Evolutionary conservation across 2,113 vertebrate genomes (phyloP).

Genomic region (Picathartes gymnocephalus): DNA sequence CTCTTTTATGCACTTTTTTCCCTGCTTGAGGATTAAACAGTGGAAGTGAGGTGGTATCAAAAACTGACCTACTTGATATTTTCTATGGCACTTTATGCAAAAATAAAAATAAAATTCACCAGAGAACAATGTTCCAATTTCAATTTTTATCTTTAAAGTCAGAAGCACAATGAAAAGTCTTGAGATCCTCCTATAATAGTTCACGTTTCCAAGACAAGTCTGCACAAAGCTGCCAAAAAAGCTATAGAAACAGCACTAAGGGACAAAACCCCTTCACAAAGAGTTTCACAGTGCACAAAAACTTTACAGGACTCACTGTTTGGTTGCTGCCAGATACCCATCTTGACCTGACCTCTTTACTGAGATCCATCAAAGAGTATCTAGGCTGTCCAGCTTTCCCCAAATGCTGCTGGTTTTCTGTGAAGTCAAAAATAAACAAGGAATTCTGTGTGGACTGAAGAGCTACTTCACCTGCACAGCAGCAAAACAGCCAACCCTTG

Average conservation of each 20-base stretch:
- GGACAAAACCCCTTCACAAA: background rate
- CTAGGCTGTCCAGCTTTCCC: background rate
- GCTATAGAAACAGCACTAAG: background rate
- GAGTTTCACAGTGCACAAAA: background rate
- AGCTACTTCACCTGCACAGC: background rate
- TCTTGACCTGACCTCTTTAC: background rate
- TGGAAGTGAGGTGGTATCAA: background rate
- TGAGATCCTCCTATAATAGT: accelerated
- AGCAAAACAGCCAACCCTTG: background rate
- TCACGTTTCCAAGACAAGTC: background rate
- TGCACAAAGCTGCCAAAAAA: background rate
- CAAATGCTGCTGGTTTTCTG: background rate
- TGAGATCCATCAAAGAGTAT: background rate
- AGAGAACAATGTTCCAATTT: background rate
- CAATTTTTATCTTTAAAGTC: background rate
- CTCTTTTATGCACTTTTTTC: background rate
- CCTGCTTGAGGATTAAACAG: background rate
- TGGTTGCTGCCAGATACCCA: background rate
- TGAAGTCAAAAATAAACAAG: background rate
- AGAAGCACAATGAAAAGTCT: background rate
- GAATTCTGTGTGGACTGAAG: background rate
- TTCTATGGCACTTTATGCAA: background rate
- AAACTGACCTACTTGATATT: background rate
- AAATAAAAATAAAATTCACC: background rate
- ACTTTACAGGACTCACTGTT: background rate